Conservation (phyloP, 2,797 vertebrate species). For the Gymnothorax javanicus region DNA sequence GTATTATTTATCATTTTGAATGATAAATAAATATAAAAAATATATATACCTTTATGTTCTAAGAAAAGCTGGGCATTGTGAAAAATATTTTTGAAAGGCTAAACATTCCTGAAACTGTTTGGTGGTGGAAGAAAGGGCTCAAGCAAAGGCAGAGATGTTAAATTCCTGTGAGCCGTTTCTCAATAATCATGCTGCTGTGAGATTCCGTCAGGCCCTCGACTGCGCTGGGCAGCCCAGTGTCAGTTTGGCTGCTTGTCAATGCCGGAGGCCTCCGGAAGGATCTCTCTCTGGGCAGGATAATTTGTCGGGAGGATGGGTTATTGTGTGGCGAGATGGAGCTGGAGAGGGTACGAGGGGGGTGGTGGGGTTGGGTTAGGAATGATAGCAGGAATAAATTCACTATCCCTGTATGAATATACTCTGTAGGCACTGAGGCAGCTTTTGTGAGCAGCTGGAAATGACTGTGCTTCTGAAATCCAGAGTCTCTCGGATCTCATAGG, state of each 20-base stretch:
- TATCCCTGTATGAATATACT: not conserved
- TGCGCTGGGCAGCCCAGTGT: not conserved
- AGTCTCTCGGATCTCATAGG: not conserved
- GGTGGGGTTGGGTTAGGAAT: not conserved
- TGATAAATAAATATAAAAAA: conserved; percentile 3
- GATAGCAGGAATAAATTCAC: not conserved
- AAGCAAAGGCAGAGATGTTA: not conserved
- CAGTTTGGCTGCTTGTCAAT: not conserved
- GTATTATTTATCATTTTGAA: conserved; percentile 48
- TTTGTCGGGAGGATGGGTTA: not conserved
- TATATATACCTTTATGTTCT: not conserved
- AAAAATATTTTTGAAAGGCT: not conserved
- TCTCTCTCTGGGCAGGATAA: not conserved
- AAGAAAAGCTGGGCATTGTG: not conserved
- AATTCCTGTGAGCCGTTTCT: not conserved
- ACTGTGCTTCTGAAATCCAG: not conserved
- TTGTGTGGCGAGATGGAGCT: not conserved
- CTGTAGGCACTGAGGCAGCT: not conserved
- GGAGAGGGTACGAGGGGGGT: no score
- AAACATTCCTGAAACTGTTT: conserved; percentile 11
- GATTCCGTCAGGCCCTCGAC: not conserved
- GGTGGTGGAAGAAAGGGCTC: not conserved
- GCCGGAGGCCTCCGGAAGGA: not conserved
- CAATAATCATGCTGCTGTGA: not conserved
- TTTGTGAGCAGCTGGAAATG: not conserved